Evolutionary conservation across 2,113 vertebrate species (phyloP).

Genomic region (Echinops telfairi): DNA sequence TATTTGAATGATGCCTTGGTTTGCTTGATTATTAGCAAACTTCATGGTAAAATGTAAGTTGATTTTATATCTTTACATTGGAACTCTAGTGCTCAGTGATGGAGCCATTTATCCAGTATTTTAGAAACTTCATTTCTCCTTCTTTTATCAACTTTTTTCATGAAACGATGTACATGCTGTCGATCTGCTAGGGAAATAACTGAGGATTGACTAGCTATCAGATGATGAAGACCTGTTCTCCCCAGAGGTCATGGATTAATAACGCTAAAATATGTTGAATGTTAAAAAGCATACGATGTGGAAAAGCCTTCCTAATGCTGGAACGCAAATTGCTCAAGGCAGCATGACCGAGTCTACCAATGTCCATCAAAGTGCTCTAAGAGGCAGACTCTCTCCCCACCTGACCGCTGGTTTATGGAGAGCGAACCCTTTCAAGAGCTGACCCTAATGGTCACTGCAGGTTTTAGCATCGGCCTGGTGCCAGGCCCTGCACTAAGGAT

Average conservation of each 20-base stretch:
- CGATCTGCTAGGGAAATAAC: neutral
- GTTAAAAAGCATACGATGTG: too few species aligned
- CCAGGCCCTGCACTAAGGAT: neutral
- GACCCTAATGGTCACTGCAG: neutral
- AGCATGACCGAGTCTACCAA: neutral
- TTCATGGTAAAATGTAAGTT: neutral
- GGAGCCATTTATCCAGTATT: neutral
- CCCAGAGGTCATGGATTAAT: neutral
- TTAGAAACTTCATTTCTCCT: conserved; percentile 22
- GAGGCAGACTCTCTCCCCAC: neutral
- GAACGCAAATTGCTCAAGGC: neutral
- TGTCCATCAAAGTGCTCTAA: neutral
- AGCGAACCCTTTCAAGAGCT: neutral
- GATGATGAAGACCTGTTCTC: neutral
- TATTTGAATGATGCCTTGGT: neutral
- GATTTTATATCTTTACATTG: neutral
- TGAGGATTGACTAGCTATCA: neutral
- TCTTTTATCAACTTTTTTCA: neutral
- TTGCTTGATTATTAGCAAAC: conserved; percentile 15
- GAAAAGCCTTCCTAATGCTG: neutral
- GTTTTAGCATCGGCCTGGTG: neutral
- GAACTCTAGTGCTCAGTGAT: neutral
- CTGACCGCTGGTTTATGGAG: neutral
- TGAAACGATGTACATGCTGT: neutral
- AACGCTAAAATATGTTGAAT: neutral